Conservation (phyloP, 1,140 invertebrate species). For the Drosophila bifasciata region DNA sequence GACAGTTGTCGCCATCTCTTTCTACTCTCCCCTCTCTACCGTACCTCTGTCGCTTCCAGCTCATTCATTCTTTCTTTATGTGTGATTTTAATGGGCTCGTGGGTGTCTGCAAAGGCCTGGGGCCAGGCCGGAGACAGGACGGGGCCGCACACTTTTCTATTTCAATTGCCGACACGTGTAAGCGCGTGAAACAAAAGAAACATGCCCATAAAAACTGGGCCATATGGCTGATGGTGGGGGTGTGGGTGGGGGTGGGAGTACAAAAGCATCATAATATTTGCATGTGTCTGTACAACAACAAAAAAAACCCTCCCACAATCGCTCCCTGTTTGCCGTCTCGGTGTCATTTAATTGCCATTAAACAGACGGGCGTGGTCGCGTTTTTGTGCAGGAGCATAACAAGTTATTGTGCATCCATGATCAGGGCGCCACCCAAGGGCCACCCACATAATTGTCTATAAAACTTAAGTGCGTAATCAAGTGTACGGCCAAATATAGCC, state of each 20-base stretch:
- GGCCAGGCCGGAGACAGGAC: neutral
- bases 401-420: neutral
- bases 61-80: slow-evolving; percentile 26
- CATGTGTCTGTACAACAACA: slow-evolving; percentile 4
- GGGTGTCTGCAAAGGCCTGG: slow-evolving; percentile 45
- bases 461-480: slow-evolving; percentile 62
- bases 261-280: slow-evolving; percentile 15
- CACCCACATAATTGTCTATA: slow-evolving; percentile 26
- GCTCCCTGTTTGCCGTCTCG: no score
- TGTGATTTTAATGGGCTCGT: slow-evolving; percentile 70
- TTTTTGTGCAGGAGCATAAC: slow-evolving; percentile 46
- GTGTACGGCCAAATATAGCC: slow-evolving; percentile 34
- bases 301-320: no score
- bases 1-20: slow-evolving; percentile 15
- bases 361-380: slow-evolving; percentile 31
- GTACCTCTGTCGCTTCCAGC: neutral
- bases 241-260: neutral
- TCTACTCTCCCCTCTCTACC: neutral
- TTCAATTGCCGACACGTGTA: slow-evolving; percentile 76
- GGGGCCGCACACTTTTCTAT: slow-evolving; percentile 51
- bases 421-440: neutral
- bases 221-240: slow-evolving; percentile 14
- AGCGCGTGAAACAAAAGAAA: slow-evolving; percentile 52
- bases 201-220: slow-evolving; percentile 15
- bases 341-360: slow-evolving; percentile 47